phyloP scores from a whole-genome alignment of 1,140 invertebrate genomes.

The Anadara kagoshimensis region DNA sequence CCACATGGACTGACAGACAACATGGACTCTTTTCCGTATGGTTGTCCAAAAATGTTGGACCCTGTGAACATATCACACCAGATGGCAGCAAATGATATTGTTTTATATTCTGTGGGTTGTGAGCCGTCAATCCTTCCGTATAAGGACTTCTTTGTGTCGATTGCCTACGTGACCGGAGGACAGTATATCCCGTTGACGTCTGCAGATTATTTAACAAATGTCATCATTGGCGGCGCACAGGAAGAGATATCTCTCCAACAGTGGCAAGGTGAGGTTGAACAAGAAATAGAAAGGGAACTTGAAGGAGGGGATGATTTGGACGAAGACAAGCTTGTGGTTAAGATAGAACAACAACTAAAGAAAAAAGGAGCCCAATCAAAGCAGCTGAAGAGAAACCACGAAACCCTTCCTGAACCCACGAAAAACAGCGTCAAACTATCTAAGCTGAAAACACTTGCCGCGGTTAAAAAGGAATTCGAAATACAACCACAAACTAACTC shows the following conservation, averaged over 20 bases:
- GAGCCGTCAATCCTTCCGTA: constrained; percentile 62
- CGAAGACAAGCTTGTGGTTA: constrained; percentile 39
- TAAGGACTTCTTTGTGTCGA: constrained; percentile 64
- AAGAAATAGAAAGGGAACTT: constrained; percentile 50
- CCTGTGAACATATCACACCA: constrained; percentile 55
- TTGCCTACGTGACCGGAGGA: constrained; percentile 64
- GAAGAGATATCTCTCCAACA: constrained; percentile 65
- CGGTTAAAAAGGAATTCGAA: too few species aligned
- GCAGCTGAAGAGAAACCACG: constrained; percentile 44
- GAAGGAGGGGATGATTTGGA: constrained; percentile 33
- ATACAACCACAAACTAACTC: too few species aligned
- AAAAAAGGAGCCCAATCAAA: constrained; percentile 42
- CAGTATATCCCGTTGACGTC: constrained; percentile 63
- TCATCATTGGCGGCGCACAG: constrained; percentile 65
- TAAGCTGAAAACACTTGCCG: too few species aligned
- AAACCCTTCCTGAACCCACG: constrained; percentile 8
- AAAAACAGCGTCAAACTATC: too few species aligned
- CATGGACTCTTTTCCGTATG: constrained; percentile 50
- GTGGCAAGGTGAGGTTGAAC: constrained; percentile 60
- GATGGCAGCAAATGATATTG: constrained; percentile 61
- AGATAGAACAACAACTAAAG: constrained; percentile 40
- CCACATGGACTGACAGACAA: constrained; percentile 56
- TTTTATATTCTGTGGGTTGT: constrained; percentile 62
- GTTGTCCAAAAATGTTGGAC: constrained; percentile 52
- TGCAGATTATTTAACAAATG: constrained; percentile 50